These are phyloP conservation scores for Idaea straminata DNA, from an alignment of 2,888 invertebrate species.

Conservation along the genomic window DNA sequence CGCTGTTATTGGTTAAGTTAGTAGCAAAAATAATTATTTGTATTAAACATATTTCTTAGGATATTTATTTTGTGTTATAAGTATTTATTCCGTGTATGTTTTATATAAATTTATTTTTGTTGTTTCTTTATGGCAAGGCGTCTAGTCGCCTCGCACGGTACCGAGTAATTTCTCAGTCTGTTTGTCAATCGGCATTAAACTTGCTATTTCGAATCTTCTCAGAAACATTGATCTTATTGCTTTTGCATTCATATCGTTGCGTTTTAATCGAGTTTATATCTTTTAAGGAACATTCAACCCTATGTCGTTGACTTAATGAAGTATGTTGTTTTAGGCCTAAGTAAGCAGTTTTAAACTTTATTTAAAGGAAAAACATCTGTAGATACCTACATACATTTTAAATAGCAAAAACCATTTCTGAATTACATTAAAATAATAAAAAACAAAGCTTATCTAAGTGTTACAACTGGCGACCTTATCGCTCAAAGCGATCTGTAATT, in stretches of 20 bases:
- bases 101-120: no score
- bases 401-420: neutral
- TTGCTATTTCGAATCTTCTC: constrained; percentile 28
- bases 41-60: no score
- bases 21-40: no score
- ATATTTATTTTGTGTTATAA: no score
- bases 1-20: no score
- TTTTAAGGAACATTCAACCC: constrained; percentile 23
- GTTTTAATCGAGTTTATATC: constrained; percentile 48
- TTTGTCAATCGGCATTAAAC: constrained; percentile 37
- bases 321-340: neutral
- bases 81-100: no score
- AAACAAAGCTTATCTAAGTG: constrained; percentile 32
- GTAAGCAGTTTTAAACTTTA: neutral
- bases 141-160: neutral
- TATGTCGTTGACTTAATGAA: constrained; percentile 3
- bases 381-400: neutral
- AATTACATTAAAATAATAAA: neutral
- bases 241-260: constrained; percentile 46
- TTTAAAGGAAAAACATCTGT: neutral
- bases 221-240: constrained; percentile 38
- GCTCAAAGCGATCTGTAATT: no score
- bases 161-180: constrained; percentile 15
- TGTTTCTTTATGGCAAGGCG: neutral
- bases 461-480: constrained; percentile 10